Conservation (phyloP, 2,113 vertebrate species). For the Chamaetylas fuelleborni region DNA sequence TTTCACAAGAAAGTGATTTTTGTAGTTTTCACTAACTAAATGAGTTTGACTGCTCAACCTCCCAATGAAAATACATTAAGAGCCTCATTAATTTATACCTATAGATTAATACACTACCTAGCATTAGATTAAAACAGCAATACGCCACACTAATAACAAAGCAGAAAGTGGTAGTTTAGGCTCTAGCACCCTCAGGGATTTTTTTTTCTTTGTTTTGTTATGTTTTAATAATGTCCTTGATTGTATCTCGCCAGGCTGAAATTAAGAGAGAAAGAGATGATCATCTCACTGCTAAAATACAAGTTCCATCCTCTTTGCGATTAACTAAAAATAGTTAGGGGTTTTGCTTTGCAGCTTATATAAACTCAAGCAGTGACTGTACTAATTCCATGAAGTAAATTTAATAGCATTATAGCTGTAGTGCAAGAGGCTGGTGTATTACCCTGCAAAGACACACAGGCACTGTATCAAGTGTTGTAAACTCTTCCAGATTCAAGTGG, state of each 20-base stretch:
- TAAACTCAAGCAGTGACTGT: constrained; percentile 54
- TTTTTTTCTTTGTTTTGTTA: constrained; percentile 43
- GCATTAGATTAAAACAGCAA: constrained; percentile 69
- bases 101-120: constrained; percentile 66
- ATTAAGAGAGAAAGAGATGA: constrained; percentile 29
- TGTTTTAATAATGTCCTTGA: constrained; percentile 45
- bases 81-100: constrained; percentile 79
- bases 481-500: not conserved
- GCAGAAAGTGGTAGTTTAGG: constrained; percentile 58
- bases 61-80: constrained; percentile 79
- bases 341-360: constrained; percentile 59
- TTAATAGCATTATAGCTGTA: constrained; percentile 52
- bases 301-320: constrained; percentile 60
- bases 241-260: constrained; percentile 45
- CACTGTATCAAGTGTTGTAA: not conserved
- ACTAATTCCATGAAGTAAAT: constrained; percentile 67
- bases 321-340: constrained; percentile 66
- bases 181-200: constrained; percentile 13
- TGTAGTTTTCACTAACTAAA: constrained; percentile 77
- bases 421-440: not conserved
- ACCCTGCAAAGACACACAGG: not conserved
- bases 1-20: constrained; percentile 80
- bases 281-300: constrained; percentile 46
- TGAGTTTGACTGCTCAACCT: constrained; percentile 79
- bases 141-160: constrained; percentile 57